phyloP scores from a whole-genome alignment of 2,888 invertebrate genomes.

The Acanthosepion pharaonis region DNA sequence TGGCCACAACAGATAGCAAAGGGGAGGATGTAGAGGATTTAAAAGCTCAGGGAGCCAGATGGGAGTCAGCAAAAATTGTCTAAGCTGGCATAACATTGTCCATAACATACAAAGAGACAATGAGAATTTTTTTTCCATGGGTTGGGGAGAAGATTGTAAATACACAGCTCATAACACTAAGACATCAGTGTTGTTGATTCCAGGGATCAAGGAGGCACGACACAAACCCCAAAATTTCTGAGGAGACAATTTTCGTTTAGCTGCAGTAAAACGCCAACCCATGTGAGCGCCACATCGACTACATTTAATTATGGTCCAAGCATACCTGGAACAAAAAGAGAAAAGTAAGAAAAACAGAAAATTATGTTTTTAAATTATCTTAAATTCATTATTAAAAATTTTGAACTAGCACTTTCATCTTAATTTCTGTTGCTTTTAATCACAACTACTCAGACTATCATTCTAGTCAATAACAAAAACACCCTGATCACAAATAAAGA shows the following conservation, averaged over 20 bases:
- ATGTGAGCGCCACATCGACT: slow-evolving; percentile 81
- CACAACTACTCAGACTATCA: no score
- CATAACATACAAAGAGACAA: not conserved
- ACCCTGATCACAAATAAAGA: no score
- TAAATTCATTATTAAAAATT: no score
- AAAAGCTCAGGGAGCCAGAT: not conserved
- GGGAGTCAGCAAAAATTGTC: not conserved
- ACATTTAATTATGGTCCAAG: slow-evolving; percentile 86
- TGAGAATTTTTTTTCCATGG: not conserved
- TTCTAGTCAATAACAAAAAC: no score
- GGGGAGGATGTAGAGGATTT: not conserved
- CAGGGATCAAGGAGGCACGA: slow-evolving; percentile 74
- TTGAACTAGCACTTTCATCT: not conserved
- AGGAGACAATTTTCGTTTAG: slow-evolving; percentile 79
- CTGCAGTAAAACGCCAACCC: slow-evolving; percentile 87
- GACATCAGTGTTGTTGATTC: slow-evolving; percentile 53
- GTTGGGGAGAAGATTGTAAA: not conserved
- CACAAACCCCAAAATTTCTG: slow-evolving; percentile 83
- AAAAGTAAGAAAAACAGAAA: not conserved
- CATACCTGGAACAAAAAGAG: slow-evolving; percentile 79
- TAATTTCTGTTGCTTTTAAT: not conserved
- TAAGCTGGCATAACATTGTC: not conserved
- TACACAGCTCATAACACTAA: slow-evolving; percentile 4
- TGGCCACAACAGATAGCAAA: not conserved
- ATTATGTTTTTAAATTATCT: no score